Base-by-base conservation (phyloP, 1,140 invertebrate species). In the Heliconius nattereri region DNA sequence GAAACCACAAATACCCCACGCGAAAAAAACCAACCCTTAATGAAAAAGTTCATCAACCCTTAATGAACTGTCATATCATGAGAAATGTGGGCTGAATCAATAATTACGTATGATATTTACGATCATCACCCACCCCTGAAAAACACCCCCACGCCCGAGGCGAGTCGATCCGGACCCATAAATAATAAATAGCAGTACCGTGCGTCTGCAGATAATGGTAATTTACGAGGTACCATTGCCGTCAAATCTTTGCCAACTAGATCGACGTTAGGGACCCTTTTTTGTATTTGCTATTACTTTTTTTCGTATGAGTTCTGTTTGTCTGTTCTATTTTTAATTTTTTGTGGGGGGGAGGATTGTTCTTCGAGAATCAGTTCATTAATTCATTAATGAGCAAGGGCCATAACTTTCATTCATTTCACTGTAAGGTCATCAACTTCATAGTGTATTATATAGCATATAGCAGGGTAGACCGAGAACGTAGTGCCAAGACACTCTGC, bases 161-260 rank as follows among this genome's bases (percentile, higher is more conserved):
- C 85, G 90, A 85, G 90, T 87, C 91, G 89, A 94, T 93, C 91
- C 90, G 91, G 85, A 88, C 91, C 91, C 91, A 94, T 94, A 94
- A 94, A 94, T 94, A 94, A 94, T 94, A 94, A 94, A 94, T 91
- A 92, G 88, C 89, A 92, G 88, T 89, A 88, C 86, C 79, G 89
- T 90, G 90, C 91, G 94, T 94, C 94, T 93, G 89, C 89, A 94
- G 94, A 94, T 94, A 94, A 94, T 94, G 93, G 92, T 94, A 94
- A 94, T 94, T 94, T 94, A 94, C 92, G 91, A 91, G 87, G 90
- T 86, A 90, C 91, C 92, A 90, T 89, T 89, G 87, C 81, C 87
- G 89, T 91, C 91, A 92, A 90, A 91, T 87, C 89, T 90, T 90
- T 91, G 89, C 89, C 89, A 91, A 83, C 84, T 85, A 86, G 89